Evolutionary conservation across 2,888 invertebrate species (phyloP), one percentile per base, ranked within the genome.

Genomic region (Drosophila bunnanda): DNA sequence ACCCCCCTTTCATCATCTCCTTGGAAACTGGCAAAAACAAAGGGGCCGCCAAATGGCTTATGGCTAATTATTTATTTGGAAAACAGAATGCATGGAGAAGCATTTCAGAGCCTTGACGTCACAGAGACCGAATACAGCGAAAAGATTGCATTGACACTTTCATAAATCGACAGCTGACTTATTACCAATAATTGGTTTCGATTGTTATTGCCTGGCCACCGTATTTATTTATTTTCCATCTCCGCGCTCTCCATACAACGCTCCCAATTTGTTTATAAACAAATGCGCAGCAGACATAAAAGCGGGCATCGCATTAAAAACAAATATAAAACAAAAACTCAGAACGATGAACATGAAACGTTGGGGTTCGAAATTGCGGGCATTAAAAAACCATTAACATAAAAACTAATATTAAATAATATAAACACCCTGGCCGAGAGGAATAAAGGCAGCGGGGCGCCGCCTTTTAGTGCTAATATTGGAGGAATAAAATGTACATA

Each of bases 151-250:
- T 85, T 85, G 89, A 85, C 84, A 85, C 89, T 76, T 84, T 89
- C 84, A 89, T 85, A 85, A 85, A 89, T 89, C 75, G 84, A 73
- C 70, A 53, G 72, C 76, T 88, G 84, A 85, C 84, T 87, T 85
- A 85, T 87, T 83, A 84, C 57, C 75, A 68, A 89, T 87, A 85
- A 85, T 81, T 89, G 84, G 59, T 76, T 76, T 79, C 76, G 64
- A 87, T 85, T 83, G 79, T 79, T 77, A 79, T 87, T 64, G 55
- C 78, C 76, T 66, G 64, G 66, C 69, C 69, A 43, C 15, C 12
- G 36, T 46, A 39, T 48, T 72, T 56, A 61, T 68, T 61, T 52
- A 44, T 55, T 59, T 69, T 64, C 65, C n/a, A 28, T 34, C 32
- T 32, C 46, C n/a, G n/a, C 28, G 30, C 28, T 28, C 52, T 17